Percentiles rank a stretch among this genome's conserved stretches.
These are phyloP conservation scores for Columba livia DNA, from an alignment of 2,113 vertebrate species.

Conservation along the genomic window DNA sequence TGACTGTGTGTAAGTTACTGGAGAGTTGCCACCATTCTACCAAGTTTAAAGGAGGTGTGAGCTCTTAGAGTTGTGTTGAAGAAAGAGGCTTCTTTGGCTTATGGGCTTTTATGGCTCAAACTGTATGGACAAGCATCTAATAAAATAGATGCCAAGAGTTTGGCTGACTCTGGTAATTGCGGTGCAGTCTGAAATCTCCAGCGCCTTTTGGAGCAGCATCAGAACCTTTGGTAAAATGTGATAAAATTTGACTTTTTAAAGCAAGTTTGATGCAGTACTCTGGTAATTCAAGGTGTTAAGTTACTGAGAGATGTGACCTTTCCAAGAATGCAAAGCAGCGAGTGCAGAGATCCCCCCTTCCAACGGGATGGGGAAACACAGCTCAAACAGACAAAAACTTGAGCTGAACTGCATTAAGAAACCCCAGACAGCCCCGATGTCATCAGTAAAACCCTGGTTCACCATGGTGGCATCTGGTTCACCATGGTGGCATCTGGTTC, in stretches of 20 bases:
- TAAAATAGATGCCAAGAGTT: background rate
- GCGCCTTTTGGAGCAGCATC: background rate
- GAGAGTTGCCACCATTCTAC: background rate
- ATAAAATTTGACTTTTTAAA: background rate
- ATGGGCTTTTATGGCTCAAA: background rate
- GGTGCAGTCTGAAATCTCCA: background rate
- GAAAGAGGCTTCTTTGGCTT: background rate
- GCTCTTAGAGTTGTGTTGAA: background rate
- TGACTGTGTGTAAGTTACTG: background rate
- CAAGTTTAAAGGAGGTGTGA: background rate
- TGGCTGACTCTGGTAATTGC: background rate
- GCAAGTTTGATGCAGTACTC: background rate
- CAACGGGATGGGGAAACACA: background rate
- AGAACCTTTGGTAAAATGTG: background rate
- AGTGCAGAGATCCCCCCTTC: background rate
- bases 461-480: background rate
- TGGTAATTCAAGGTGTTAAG: background rate
- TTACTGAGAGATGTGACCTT: background rate
- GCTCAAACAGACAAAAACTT: background rate
- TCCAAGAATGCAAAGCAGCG: background rate
- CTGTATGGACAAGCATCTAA: conserved; percentile 10
- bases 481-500: too few species aligned
- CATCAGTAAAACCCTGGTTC: too few species aligned
- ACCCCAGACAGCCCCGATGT: background rate
- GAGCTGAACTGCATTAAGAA: background rate